Base-by-base conservation (phyloP, 2,888 invertebrate genomes). In the Erpobdella octoculata region DNA sequence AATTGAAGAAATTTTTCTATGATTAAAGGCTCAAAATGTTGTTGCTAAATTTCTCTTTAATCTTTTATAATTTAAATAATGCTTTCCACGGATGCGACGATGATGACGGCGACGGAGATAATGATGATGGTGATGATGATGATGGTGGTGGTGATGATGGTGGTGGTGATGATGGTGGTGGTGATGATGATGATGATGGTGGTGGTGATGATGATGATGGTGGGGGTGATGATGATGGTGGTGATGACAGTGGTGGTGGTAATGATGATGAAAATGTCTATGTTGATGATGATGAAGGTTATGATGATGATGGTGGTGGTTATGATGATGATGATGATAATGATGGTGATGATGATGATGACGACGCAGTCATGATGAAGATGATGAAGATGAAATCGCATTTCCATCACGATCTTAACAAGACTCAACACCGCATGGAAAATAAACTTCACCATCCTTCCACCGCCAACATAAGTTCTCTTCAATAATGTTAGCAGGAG, bases 61-160 rank as follows among this genome's bases (percentile, higher is more conserved):
- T n/a, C n/a, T n/a, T n/a, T n/a, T n/a, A n/a, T n/a, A n/a, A n/a
- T n/a, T n/a, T n/a, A n/a, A n/a, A n/a, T 59, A 28, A 59, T 59
- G 61, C n/a, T 59, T n/a, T 25, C 28, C 21, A 59, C 5, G 61
- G 28, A 3, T n/a, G 28, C 5, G 61, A 59, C 5, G 61, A 59
- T 6, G 61, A 59, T 6, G 61, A 59, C 5, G 61, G 28, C 5
- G 61, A 59, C 5, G 61, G 28, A 25, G 67, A 46, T 46, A 12
- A 67, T 67, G 67, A 46, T 67, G 67, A 46, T 67, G 41, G 28
- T 41, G 67, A 67, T 67, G 67, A 67, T 67, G 67, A 67, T 67
- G 67, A 67, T 38, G 41, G 9, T 6, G 67, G 46, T 38, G 67
- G 46, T 67, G 41, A 67, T 38, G 67, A 67, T 38, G 41, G 9